Evolutionary conservation across 2,888 invertebrate species (phyloP).

Genomic region (Drosophila niveifrons): DNA sequence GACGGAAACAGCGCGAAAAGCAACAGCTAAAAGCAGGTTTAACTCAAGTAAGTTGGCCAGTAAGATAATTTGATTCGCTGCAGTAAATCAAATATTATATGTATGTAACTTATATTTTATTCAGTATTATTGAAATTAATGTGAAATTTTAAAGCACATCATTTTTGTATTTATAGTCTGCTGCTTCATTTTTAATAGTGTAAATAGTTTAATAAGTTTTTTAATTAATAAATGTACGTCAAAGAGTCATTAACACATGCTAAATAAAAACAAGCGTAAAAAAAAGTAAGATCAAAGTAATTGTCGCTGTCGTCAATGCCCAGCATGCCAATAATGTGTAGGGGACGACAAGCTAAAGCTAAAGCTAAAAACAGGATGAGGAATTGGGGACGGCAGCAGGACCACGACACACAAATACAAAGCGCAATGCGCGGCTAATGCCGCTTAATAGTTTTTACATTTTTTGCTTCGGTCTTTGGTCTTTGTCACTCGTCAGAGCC

Average conservation of each 20-base stretch:
- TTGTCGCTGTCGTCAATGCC: constrained; percentile 37
- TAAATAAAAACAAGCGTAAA: not conserved
- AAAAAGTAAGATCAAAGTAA: not conserved
- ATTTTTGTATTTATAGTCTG: no score
- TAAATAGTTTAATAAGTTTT: no score
- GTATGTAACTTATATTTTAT: no score
- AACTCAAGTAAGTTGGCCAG: constrained; percentile 5
- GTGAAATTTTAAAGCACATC: no score
- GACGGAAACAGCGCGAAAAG: constrained; percentile 54
- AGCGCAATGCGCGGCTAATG: constrained; percentile 76
- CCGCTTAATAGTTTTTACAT: constrained; percentile 80
- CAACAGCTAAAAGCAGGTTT: constrained; percentile 46
- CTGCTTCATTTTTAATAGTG: no score
- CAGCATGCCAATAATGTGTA: constrained; percentile 40
- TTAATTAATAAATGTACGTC: not conserved
- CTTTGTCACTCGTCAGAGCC: constrained; percentile 48
- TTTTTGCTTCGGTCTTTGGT: constrained; percentile 60
- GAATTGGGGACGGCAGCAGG: constrained; percentile 35
- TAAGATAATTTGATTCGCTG: constrained; percentile 9
- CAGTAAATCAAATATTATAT: not conserved
- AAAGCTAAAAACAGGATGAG: constrained; percentile 22
- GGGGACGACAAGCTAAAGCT: constrained; percentile 17
- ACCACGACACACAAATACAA: constrained; percentile 69
- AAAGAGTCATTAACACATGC: constrained; percentile 6
- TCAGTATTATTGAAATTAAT: no score